phyloP scores from a whole-genome alignment of 2,113 vertebrate genomes.

The Orthochromis malagaraziensis region DNA sequence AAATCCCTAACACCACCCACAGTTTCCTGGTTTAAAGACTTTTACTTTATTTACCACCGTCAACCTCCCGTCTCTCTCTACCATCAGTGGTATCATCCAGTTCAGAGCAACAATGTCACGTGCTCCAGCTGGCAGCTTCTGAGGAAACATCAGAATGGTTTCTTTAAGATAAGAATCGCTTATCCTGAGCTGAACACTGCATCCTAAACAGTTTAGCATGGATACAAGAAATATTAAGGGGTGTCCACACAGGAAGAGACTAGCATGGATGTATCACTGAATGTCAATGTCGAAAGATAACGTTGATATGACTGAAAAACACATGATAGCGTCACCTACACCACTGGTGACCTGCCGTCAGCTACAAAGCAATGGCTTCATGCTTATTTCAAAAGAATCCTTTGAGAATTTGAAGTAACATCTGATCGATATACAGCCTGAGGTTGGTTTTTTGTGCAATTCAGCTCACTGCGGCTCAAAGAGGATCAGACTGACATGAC shows the following conservation, averaged over 20 bases:
- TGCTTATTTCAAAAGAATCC: background rate
- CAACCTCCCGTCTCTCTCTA: background rate
- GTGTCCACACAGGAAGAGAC: background rate
- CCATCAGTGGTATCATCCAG: background rate
- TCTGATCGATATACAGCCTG: background rate
- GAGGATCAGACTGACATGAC: background rate
- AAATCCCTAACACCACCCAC: background rate
- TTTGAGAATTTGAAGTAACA: background rate
- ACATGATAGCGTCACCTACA: fast-evolving
- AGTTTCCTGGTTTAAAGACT: background rate
- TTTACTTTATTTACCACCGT: background rate
- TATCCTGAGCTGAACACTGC: fast-evolving
- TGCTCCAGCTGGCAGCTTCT: background rate
- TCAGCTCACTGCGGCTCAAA: background rate
- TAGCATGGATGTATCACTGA: background rate
- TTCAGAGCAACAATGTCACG: background rate
- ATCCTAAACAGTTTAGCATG: background rate
- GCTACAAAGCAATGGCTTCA: background rate
- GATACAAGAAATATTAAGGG: fast-evolving
- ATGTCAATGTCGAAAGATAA: background rate
- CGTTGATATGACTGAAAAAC: background rate
- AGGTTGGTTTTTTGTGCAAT: fast-evolving
- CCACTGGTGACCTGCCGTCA: background rate
- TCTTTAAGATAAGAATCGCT: background rate
- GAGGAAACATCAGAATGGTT: background rate